A percentile compares a stretch with the other conserved stretches of the same genome.
phyloP scores from a whole-genome alignment of 2,797 vertebrate species.

The Caiman crocodilus region DNA sequence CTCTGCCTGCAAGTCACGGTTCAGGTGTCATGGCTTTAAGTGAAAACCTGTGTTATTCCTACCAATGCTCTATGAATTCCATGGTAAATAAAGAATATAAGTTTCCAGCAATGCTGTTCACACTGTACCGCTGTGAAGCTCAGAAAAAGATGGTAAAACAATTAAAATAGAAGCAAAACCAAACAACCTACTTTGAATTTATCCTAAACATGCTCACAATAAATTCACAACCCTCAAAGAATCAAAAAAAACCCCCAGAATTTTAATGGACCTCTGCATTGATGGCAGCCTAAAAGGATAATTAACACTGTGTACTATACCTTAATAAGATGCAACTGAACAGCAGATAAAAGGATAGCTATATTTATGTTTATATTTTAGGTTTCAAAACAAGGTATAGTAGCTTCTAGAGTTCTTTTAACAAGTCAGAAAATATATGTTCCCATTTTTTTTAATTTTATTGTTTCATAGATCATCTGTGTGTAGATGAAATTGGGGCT shows the following conservation, averaged over 20 bases:
- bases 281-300: background rate
- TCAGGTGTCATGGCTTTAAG: accelerated
- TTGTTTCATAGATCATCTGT: too few species aligned
- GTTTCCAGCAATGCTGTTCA: accelerated
- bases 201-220: background rate
- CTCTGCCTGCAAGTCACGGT: accelerated
- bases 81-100: accelerated
- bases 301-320: background rate
- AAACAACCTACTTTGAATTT: background rate
- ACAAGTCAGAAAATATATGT: too few species aligned
- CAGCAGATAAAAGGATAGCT: background rate
- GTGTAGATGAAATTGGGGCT: too few species aligned
- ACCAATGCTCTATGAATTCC: background rate
- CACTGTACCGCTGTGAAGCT: accelerated
- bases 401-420: too few species aligned
- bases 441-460: too few species aligned
- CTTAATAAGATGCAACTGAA: background rate
- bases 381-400: background rate
- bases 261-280: background rate
- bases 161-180: background rate
- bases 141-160: background rate
- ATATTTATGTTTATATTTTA: background rate
- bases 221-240: background rate
- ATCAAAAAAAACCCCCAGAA: background rate
- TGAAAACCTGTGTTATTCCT: accelerated